A percentile compares a stretch with the other conserved stretches of the same genome.
phyloP scores from a whole-genome alignment of 2,797 vertebrate genomes.

The Micromesistius poutassou region DNA sequence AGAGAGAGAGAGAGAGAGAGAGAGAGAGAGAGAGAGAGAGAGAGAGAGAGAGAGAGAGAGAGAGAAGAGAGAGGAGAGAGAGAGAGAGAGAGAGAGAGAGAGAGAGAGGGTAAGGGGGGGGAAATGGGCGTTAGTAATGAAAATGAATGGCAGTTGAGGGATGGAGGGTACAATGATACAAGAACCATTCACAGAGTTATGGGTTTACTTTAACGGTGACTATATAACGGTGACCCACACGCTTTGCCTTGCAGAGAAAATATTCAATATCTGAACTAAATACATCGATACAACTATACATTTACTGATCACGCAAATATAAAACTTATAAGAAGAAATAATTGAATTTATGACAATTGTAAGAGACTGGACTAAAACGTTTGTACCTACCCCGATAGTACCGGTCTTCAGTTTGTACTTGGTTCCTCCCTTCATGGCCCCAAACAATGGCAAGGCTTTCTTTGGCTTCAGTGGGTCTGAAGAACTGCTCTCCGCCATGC shows the following conservation, averaged over 20 bases:
- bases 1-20: not conserved
- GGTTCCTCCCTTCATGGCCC: slow-evolving; percentile 97
- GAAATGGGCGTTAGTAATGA: not conserved
- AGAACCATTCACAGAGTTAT: no score
- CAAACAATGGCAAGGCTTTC: slow-evolving; percentile 87
- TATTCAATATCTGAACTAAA: no score
- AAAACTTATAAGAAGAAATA: not conserved
- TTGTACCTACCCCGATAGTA: slow-evolving; percentile 82
- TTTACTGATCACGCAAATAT: not conserved
- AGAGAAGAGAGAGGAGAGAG: not conserved
- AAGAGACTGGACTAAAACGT: not conserved
- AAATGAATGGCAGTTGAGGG: not conserved
- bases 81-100: not conserved
- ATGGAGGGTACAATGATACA: no score
- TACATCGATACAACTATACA: not conserved
- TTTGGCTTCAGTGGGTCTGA: slow-evolving; percentile 75
- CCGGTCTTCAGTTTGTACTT: slow-evolving; percentile 96
- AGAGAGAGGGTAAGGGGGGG: not conserved
- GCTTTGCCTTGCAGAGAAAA: no score
- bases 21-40: not conserved
- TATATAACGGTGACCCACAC: no score
- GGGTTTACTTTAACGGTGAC: no score
- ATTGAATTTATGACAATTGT: not conserved
- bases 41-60: not conserved
- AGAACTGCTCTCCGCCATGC: slow-evolving; percentile 53